A percentile compares a stretch with the other conserved stretches of the same genome.
These are phyloP conservation scores for Halcyon leucocephala DNA, from an alignment of 2,797 vertebrate species.

Conservation along the genomic window DNA sequence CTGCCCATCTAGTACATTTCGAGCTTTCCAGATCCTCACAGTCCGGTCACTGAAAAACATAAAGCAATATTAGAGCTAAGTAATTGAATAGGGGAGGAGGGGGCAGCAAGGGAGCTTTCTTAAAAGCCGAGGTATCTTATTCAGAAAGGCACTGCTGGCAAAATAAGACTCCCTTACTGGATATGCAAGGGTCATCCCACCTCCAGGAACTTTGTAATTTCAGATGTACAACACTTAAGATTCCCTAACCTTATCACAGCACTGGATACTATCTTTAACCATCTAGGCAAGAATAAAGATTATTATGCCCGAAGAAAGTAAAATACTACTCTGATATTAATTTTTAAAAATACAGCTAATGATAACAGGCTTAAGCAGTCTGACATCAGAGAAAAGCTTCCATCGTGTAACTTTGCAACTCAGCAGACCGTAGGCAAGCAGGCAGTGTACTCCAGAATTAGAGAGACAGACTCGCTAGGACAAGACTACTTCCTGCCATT, in stretches of 20 bases:
- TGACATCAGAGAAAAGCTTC: background rate
- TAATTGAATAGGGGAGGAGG: background rate
- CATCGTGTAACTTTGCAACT: background rate
- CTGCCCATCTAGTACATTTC: constrained; percentile 84
- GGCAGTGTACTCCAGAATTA: background rate
- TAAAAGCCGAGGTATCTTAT: background rate
- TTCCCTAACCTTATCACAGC: background rate
- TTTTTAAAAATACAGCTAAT: background rate
- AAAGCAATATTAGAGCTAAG: background rate
- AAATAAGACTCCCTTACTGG: background rate
- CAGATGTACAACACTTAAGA: background rate
- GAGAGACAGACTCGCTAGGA: background rate
- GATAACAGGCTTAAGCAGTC: background rate
- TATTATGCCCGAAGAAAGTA: background rate
- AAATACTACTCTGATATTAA: background rate
- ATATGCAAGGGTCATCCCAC: background rate
- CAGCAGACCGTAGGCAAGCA: background rate
- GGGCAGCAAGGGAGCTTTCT: background rate
- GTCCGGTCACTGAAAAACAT: constrained; percentile 88
- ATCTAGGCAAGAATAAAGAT: background rate
- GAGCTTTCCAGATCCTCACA: constrained; percentile 94
- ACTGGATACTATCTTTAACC: background rate
- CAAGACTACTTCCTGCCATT: background rate
- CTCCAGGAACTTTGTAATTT: background rate
- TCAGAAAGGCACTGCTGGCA: background rate